Evolutionary conservation across 1,140 invertebrate genomes (phyloP).

Genomic region (Solenopsis fugax): DNA sequence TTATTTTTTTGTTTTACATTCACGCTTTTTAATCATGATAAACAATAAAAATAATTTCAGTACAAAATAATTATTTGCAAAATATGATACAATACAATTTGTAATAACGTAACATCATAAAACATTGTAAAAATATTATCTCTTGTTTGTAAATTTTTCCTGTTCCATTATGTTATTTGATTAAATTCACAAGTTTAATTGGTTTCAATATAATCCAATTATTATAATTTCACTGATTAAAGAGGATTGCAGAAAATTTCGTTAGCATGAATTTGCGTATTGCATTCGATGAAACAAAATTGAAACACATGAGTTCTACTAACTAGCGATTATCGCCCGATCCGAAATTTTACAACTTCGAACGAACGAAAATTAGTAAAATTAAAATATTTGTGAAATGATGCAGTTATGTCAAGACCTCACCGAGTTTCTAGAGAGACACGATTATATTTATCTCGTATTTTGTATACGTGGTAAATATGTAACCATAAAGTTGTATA

Average conservation of each 20-base stretch:
- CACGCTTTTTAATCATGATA: background rate
- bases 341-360: constrained; percentile 9
- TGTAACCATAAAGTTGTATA: background rate
- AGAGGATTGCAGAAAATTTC: background rate
- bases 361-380: background rate
- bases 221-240: constrained; percentile 34
- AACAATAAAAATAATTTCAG: background rate
- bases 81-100: constrained; percentile 16
- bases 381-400: constrained; percentile 34
- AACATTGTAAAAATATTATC: constrained; percentile 10
- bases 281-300: constrained; percentile 24
- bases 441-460: background rate
- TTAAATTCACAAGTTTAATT: background rate
- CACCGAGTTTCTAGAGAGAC: background rate
- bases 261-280: background rate
- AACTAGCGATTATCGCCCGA: constrained; percentile 1
- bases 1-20: background rate
- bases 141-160: background rate
- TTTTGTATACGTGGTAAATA: background rate
- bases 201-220: background rate
- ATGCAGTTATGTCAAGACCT: background rate
- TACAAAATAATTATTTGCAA: constrained; percentile 9
- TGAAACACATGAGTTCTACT: constrained; percentile 19
- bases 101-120: background rate
- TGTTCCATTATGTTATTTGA: background rate